Evolutionary conservation across 2,888 invertebrate genomes (phyloP).

Genomic region (Synanthedon tipuliformis): DNA sequence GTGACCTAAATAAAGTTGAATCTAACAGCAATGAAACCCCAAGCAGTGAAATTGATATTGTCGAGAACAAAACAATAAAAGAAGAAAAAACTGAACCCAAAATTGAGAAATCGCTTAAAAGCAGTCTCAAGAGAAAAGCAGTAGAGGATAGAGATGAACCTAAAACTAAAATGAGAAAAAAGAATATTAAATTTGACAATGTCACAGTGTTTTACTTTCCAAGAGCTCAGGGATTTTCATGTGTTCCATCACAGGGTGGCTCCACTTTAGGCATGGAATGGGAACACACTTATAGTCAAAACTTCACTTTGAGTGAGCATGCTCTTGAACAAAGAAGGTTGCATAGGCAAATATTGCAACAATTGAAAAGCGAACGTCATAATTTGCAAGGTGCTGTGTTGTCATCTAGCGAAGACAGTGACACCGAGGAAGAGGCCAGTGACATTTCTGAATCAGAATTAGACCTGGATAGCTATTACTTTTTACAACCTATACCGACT

Average conservation of each 20-base stretch:
- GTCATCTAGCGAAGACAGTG: conserved; percentile 86
- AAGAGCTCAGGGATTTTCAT: conserved; percentile 90
- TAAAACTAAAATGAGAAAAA: conserved; percentile 75
- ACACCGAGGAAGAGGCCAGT: conserved; percentile 86
- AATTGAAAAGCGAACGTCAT: conserved; percentile 77
- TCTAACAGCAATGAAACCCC: background rate
- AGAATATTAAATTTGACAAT: conserved; percentile 87
- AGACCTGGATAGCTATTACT: conserved; percentile 90
- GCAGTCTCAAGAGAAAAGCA: conserved; percentile 78
- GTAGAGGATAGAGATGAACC: conserved; percentile 53
- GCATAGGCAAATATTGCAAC: conserved; percentile 83
- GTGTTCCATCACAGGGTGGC: conserved; percentile 90
- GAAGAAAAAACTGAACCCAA: conserved; percentile 17
- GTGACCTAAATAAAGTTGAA: conserved; percentile 17
- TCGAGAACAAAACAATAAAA: conserved; percentile 15
- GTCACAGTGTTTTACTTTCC: conserved; percentile 97
- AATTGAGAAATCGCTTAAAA: conserved; percentile 40
- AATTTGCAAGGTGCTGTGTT: conserved; percentile 63
- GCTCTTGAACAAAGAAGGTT: conserved; percentile 88
- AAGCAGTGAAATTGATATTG: conserved; percentile 14
- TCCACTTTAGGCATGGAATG: conserved; percentile 95
- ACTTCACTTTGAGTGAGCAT: conserved; percentile 89
- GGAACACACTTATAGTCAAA: conserved; percentile 75
- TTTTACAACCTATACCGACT: conserved; percentile 92
- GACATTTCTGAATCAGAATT: conserved; percentile 86